Evolutionary conservation across 2,888 invertebrate genomes (phyloP), one percentile per base, ranked within the genome.

Genomic region (Eulithis prunata): DNA sequence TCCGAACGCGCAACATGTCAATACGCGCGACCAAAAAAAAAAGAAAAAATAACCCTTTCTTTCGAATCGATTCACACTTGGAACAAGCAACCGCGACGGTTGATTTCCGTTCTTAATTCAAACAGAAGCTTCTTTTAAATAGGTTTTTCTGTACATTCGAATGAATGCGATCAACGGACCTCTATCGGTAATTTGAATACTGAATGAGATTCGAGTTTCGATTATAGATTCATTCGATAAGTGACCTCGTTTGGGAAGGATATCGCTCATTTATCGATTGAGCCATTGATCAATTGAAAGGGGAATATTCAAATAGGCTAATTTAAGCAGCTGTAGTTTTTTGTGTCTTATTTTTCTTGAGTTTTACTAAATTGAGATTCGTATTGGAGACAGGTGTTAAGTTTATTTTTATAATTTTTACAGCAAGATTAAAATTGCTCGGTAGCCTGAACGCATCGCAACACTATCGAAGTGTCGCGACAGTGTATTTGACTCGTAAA

Each of bases 41-140:
- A 75, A 81, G 84, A 87, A 86, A 87, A 87, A 71, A 71, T 67
- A 66, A 81, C 84, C 87, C 80, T 86, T 88, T 86, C 80, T 78
- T 86, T 83, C 85, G 86, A 90, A 92, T 92, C 92, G 89, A 92
- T 91, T 92, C 91, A 92, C 92, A 93, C 92, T 92, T 92, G 75
- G 85, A 85, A 90, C 91, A 89, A 91, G 86, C 84, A 83, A 77
- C 78, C 83, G 81, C 84, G 92, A 90, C 92, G 91, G 90, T 89
- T 91, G 89, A 90, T 91, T 93, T 92, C 92, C 92, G 93, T 87
- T 91, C 91, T 87, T 87, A 87, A 91, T 89, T 91, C 89, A 88
- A 89, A 91, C 85, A 85, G 86, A 84, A 86, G 83, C 86, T 83
- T 87, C 86, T 86, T 88, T 86, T 83, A 77, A 81, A 79, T 81